Conservation (phyloP, 2,113 vertebrate species). For the Marmota flaviventris region DNA sequence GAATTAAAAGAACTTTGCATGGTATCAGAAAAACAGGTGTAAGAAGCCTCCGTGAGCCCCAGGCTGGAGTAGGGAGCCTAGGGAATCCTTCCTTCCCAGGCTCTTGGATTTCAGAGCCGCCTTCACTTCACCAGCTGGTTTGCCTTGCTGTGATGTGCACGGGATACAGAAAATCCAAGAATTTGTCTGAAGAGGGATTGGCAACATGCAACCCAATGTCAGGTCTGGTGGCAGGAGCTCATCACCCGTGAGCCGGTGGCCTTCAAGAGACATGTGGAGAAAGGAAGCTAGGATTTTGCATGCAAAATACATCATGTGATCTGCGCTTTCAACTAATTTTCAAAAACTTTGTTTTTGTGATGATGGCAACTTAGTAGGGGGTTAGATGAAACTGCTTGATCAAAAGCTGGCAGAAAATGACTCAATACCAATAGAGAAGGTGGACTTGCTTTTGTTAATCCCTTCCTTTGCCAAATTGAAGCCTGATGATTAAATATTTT, state of each 20-base stretch:
- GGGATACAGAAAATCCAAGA: neutral
- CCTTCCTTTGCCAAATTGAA: slow-evolving; percentile 50
- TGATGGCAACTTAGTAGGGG: slow-evolving; percentile 5
- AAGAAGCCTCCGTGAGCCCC: neutral
- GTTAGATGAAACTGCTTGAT: slow-evolving; percentile 56
- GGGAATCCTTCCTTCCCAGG: neutral
- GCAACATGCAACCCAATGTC: neutral
- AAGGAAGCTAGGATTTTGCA: neutral
- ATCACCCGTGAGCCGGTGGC: neutral
- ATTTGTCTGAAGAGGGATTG: neutral
- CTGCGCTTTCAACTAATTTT: neutral
- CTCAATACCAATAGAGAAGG: slow-evolving; percentile 16
- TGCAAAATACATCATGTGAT: neutral
- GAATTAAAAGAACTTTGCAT: neutral
- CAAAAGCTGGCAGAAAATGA: slow-evolving; percentile 40
- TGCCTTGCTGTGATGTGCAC: neutral
- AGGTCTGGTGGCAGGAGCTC: neutral
- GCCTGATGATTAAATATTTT: slow-evolving; percentile 62
- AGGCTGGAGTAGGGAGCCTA: neutral
- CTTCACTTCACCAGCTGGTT: neutral
- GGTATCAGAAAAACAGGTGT: neutral
- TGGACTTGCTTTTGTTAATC: slow-evolving; percentile 27
- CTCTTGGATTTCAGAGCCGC: neutral
- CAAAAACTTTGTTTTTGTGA: neutral
- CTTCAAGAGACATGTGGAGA: neutral